Evolutionary conservation across 2,888 invertebrate genomes (phyloP), one percentile per base, ranked within the genome.

Genomic region (Cephus sareptanus): DNA sequence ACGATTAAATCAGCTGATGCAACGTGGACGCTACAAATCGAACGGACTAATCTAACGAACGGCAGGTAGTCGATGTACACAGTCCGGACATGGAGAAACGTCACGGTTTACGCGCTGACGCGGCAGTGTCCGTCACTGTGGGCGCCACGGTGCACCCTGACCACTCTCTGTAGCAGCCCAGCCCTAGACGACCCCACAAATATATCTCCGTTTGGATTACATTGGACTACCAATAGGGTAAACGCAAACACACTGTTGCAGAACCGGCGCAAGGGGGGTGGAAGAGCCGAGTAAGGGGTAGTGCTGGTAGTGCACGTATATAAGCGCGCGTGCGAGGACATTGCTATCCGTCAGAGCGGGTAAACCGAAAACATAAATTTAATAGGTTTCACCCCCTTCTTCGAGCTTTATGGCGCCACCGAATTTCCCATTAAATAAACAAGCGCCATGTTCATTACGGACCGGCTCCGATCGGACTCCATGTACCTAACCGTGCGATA

Each of bases 361-460:
- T 90, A 91, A 91, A 91, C 91, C 91, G 87, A 89, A 89, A 89
- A 85, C 90, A 90, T 91, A 91, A 91, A 91, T 91, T 90, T 90
- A 89, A 90, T 90, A 89, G 90, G 89, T 90, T 89, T 90, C 90
- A 88, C 86, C 85, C 84, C 79, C 88, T 88, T 88, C 90, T 88
- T 89, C 85, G 86, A 89, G 89, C 89, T 91, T 91, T 91, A 91
- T 91, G 90, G 90, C 89, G 89, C 90, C 89, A 88, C 90, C 90
- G 90, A 91, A 90, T 91, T 91, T 90, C 90, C 91, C 90, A 91
- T 91, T 91, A 90, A 91, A 91, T 91, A 91, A 91, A 91, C 91
- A 91, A 91, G 90, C 90, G 86, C 89, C 87, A 89, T 89, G 89
- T 90, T 90, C 90, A 90, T 90, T 90, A 89, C 89, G 83, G 86